phyloP scores from a whole-genome alignment of 2,888 invertebrate genomes.

The Napeogenes sylphis region DNA sequence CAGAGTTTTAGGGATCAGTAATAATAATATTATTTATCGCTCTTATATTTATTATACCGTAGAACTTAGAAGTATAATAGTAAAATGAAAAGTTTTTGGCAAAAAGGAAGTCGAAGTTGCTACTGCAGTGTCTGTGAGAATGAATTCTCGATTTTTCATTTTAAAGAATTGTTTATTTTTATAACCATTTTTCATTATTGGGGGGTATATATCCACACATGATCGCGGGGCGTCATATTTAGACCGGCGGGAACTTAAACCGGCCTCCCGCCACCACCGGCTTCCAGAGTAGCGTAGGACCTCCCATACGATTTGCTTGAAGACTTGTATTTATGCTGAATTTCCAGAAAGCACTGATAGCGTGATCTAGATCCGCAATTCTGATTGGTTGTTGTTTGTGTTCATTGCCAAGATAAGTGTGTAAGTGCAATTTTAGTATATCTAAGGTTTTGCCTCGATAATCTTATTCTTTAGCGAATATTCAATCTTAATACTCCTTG shows the following conservation, averaged over 20 bases:
- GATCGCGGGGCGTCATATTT: constrained; percentile 48
- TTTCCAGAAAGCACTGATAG: constrained; percentile 43
- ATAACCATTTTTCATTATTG: constrained; percentile 42
- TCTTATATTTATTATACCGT: too few relatives aligned
- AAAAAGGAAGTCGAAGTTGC: constrained; percentile 51
- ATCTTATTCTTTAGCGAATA: too few relatives aligned
- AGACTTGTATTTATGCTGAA: constrained; percentile 34
- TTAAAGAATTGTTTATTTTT: constrained; percentile 42
- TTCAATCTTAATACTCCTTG: too few relatives aligned
- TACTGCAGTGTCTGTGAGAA: constrained; percentile 50
- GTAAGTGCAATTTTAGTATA: too few relatives aligned
- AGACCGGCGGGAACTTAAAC: constrained; percentile 47
- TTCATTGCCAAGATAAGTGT: too few relatives aligned
- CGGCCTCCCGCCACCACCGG: constrained; percentile 52
- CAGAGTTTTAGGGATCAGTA: too few relatives aligned
- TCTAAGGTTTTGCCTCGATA: too few relatives aligned
- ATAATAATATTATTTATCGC: too few relatives aligned
- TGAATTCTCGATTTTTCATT: constrained; percentile 44
- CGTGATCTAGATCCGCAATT: constrained; percentile 50
- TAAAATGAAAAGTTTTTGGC: background rate
- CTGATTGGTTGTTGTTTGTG: constrained; percentile 38
- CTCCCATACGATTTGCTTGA: constrained; percentile 32
- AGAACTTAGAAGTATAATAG: too few relatives aligned
- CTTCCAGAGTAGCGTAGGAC: constrained; percentile 51
- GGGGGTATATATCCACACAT: constrained; percentile 40